These are phyloP conservation scores for Anguilla megastoma DNA, from an alignment of 2,797 vertebrate species.

Conservation along the genomic window DNA sequence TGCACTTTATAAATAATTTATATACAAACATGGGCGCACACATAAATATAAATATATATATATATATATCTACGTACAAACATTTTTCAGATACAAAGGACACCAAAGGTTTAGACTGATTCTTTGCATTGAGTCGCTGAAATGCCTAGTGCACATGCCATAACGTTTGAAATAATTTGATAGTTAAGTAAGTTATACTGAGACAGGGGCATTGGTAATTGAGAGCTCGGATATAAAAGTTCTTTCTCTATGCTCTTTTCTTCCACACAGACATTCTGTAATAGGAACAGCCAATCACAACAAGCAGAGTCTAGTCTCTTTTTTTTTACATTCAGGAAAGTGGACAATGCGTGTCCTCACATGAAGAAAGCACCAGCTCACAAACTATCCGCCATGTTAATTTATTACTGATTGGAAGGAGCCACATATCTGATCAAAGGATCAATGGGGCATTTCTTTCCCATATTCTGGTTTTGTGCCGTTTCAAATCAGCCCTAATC, in stretches of 20 bases:
- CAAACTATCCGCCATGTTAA: constrained; percentile 12
- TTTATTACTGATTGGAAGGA: constrained; percentile 37
- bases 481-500: neutral
- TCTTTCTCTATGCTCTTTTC: constrained; percentile 30
- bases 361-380: constrained; percentile 31
- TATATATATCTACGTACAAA: constrained; percentile 39
- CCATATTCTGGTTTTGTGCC: neutral
- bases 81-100: constrained; percentile 47
- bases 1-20: constrained; percentile 77
- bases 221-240: constrained; percentile 40
- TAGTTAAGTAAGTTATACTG: constrained; percentile 42
- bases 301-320: neutral
- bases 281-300: neutral
- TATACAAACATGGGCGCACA: constrained; percentile 44
- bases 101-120: constrained; percentile 49
- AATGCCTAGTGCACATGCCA: constrained; percentile 46
- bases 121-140: constrained; percentile 38
- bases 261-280: constrained; percentile 22
- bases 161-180: constrained; percentile 43
- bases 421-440: constrained; percentile 24
- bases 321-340: constrained; percentile 15
- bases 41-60: constrained; percentile 42
- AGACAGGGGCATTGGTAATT: constrained; percentile 44
- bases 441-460: neutral
- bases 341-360: neutral